These are phyloP conservation scores for Conops quadrifasciatus DNA, from an alignment of 2,888 invertebrate genomes.

Conservation along the genomic window DNA sequence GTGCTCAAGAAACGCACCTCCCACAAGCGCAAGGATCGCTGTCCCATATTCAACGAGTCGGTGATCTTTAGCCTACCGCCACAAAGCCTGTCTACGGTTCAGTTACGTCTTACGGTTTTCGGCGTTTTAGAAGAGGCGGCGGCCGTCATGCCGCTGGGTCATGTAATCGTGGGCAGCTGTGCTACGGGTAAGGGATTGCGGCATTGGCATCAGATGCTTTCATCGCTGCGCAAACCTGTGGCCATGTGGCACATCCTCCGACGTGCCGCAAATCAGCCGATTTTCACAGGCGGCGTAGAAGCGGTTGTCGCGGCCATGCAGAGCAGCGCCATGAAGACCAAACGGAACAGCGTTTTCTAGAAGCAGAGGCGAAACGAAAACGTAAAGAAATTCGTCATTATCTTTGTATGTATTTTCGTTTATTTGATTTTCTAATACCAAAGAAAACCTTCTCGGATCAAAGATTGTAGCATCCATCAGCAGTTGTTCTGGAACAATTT, in stretches of 20 bases:
- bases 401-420: not conserved
- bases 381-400: not conserved
- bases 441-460: conserved; percentile 23
- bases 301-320: conserved; percentile 60
- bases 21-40: conserved; percentile 76
- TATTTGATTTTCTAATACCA: not conserved
- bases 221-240: conserved; percentile 79
- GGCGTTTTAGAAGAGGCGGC: conserved; percentile 56
- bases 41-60: conserved; percentile 84
- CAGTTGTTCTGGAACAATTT: not conserved
- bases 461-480: conserved; percentile 25
- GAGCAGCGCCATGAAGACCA: conserved; percentile 53
- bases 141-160: conserved; percentile 76
- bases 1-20: conserved; percentile 84
- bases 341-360: conserved; percentile 58
- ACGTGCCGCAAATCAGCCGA: conserved; percentile 58
- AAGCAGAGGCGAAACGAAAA: not conserved
- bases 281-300: conserved; percentile 59
- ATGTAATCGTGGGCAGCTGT: conserved; percentile 80
- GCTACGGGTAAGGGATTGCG: conserved; percentile 76
- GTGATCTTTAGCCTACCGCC: conserved; percentile 85
- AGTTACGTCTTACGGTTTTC: conserved; percentile 76
- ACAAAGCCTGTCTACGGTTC: conserved; percentile 75
- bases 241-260: conserved; percentile 86
- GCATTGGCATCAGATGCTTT: conserved; percentile 87